phyloP scores from a whole-genome alignment of 2,797 vertebrate genomes.

The Nothura maculosa region DNA sequence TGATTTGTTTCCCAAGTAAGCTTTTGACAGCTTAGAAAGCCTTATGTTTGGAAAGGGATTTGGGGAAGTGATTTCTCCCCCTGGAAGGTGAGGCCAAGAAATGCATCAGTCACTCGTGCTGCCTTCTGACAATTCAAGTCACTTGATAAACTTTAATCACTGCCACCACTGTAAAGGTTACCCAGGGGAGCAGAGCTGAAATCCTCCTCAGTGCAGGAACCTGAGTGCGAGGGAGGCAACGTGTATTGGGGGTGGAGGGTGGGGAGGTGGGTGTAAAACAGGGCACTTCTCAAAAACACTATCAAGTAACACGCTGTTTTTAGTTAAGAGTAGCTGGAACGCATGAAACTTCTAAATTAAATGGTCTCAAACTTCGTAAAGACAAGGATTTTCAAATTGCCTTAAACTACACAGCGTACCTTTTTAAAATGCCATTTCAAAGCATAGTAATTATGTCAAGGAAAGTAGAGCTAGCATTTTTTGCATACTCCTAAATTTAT shows the following conservation, averaged over 20 bases:
- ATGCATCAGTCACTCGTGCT: conserved; percentile 72
- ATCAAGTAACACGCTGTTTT: neutral
- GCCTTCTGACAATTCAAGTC: conserved; percentile 73
- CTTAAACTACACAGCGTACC: neutral
- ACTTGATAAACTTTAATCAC: conserved; percentile 77
- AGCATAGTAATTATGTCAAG: neutral
- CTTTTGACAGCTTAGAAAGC: conserved; percentile 41
- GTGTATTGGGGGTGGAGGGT: no score
- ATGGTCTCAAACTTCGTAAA: neutral
- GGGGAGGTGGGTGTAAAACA: no score
- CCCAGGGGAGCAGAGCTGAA: conserved; percentile 28
- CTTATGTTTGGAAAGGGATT: conserved; percentile 45
- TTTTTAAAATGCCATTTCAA: neutral
- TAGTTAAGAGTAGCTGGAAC: neutral
- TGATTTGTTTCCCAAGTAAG: conserved; percentile 54
- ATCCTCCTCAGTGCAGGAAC: conserved; percentile 35
- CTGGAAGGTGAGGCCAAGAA: conserved; percentile 53
- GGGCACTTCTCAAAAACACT: neutral
- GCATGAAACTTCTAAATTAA: neutral
- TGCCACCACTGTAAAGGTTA: conserved; percentile 75
- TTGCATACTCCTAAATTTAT: neutral
- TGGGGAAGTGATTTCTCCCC: neutral
- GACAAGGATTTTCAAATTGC: neutral
- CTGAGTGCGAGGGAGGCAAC: neutral
- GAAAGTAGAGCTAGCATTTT: neutral